Evolutionary conservation across 2,888 invertebrate species (phyloP).

Genomic region (Priocnemis perturbator): DNA sequence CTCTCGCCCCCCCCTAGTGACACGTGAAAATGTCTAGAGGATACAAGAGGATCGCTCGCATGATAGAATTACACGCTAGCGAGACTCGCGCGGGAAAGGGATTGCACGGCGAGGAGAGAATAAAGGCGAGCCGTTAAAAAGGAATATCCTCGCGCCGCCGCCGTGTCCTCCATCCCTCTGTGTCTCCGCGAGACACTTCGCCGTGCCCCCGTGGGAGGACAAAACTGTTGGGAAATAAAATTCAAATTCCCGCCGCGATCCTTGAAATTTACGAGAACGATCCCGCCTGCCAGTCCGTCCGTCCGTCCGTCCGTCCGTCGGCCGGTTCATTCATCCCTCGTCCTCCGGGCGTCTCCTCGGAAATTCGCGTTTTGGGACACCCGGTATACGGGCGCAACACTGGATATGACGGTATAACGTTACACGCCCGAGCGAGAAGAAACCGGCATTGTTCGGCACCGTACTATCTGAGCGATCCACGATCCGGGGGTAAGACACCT

Average conservation of each 20-base stretch:
- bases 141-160: constrained; percentile 28
- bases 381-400: constrained; percentile 2
- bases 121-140: constrained; percentile 41
- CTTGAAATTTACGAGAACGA: constrained; percentile 54
- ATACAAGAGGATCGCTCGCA: constrained; percentile 17
- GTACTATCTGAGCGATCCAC: no score
- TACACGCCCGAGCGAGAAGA: no score
- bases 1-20: constrained; percentile 11
- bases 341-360: neutral
- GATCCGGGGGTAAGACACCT: no score
- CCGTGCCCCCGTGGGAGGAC: constrained; percentile 30
- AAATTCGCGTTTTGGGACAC: constrained; percentile 24
- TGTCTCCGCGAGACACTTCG: neutral
- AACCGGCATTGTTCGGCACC: no score
- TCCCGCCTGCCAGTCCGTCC: constrained; percentile 6
- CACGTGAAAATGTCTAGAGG: constrained; percentile 27
- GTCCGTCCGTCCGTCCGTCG: neutral
- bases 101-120: constrained; percentile 20
- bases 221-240: constrained; percentile 55
- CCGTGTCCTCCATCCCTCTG: constrained; percentile 13
- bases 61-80: constrained; percentile 37
- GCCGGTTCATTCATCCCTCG: no score
- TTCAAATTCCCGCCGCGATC: constrained; percentile 55
- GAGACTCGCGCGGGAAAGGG: constrained; percentile 12
- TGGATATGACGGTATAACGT: constrained; percentile 1